A percentile compares a stretch with the other conserved stretches of the same genome.
phyloP scores from a whole-genome alignment of 2,888 invertebrate species.

The Dicranocentrus wangi region DNA sequence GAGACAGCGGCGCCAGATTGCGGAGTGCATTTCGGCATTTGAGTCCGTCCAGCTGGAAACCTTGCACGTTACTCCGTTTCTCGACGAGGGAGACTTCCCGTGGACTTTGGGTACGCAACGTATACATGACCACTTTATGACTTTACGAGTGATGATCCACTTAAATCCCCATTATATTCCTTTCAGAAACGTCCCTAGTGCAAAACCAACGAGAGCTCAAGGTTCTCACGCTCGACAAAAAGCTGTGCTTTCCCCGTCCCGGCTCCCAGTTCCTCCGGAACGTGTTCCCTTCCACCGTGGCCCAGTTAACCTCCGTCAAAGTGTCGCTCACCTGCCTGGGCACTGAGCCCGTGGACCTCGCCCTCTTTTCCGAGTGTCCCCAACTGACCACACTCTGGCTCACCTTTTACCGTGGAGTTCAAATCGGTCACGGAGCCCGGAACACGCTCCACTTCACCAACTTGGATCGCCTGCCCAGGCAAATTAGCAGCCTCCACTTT shows the following conservation, averaged over 20 bases:
- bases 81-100: slow-evolving; percentile 30
- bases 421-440: slow-evolving; percentile 3
- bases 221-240: slow-evolving; percentile 10
- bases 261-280: not conserved
- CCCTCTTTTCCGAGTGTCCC: slow-evolving; percentile 15
- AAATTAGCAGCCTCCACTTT: slow-evolving; percentile 23
- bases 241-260: slow-evolving; percentile 25
- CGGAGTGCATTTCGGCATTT: not conserved
- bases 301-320: slow-evolving; percentile 8
- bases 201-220: slow-evolving; percentile 9
- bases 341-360: slow-evolving; percentile 18
- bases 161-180: not conserved
- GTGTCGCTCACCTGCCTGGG: slow-evolving; percentile 28
- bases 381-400: slow-evolving; percentile 34
- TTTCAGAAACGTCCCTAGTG: slow-evolving; percentile 15
- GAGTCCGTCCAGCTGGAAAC: not conserved
- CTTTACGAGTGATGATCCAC: too few species aligned
- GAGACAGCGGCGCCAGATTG: not conserved
- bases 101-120: slow-evolving; percentile 26
- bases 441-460: slow-evolving; percentile 30
- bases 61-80: slow-evolving; percentile 21
- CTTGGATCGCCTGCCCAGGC: slow-evolving; percentile 16
- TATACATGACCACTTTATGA: too few species aligned
- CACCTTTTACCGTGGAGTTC: slow-evolving; percentile 25
- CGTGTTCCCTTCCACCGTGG: not conserved